Evolutionary conservation across 2,888 invertebrate genomes (phyloP), one percentile per base, ranked within the genome.

Genomic region (Lymantria monacha): DNA sequence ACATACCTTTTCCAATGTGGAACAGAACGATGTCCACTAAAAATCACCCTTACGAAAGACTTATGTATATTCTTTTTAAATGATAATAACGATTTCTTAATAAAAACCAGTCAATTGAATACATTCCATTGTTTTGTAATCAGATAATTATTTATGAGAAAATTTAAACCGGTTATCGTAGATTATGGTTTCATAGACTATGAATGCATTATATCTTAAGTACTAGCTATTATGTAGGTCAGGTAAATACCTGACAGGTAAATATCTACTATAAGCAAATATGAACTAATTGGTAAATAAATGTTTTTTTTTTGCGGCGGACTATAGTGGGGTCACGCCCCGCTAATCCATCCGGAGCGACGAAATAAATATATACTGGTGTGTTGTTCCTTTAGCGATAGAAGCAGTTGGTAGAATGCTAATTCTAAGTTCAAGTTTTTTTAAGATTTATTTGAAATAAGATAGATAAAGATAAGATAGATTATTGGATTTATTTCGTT

Each of bases 151-250:
- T 14, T 41, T 7, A 10, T 41, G 41, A 41, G 41, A 41, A 41
- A 13, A 57, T 51, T 62, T 57, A 42, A 12, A 60, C 55, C 50
- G 51, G 54, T 46, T 60, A 55, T 45, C 54, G 42, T 49, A 69
- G 56, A 41, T 58, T 37, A 43, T 14, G 14, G 37, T 30, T 15
- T 36, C n/a, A 36, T 30, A 36, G n/a, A 38, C 15, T n/a, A n/a
- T n/a, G n/a, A 44, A 15, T 48, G 30, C 37, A 43, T 11, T 43
- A 41, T 30, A n/a, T 43, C 8, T 31, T 46, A 5, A 22, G 5
- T 30, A 36, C 9, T 15, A 31, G 37, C 7, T 9, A 15, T 11
- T 12, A 48, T 36, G 42, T 48, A 43, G 42, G 48, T 30, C 37
- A 43, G 15, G 42, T 14, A 5, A 2, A 3, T 41, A 14, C 30